A percentile compares a stretch with the other conserved stretches of the same genome.
These are phyloP conservation scores for Caenorhabditis becei DNA, from an alignment of 2,888 invertebrate species.

Conservation along the genomic window DNA sequence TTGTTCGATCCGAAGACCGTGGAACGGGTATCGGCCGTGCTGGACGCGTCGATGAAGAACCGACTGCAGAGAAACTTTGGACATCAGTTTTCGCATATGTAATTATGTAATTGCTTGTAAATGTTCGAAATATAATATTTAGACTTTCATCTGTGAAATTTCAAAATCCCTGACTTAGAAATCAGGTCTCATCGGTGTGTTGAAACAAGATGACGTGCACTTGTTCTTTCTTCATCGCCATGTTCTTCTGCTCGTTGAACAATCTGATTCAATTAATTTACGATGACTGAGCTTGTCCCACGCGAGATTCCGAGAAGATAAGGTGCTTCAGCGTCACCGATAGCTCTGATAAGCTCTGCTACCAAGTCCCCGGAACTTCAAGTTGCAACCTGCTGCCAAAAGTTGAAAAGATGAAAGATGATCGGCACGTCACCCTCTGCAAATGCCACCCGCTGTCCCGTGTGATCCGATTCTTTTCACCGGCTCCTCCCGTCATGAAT, in stretches of 20 bases:
- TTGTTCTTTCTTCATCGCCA: too few species aligned
- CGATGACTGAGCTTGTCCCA: background rate
- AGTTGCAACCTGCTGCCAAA: too few species aligned
- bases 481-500: conserved; percentile 6
- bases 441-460: background rate
- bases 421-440: conserved; percentile 29
- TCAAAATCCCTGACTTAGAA: background rate
- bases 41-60: conserved; percentile 69
- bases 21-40: conserved; percentile 72
- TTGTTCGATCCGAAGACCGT: conserved; percentile 75
- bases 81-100: conserved; percentile 66
- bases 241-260: background rate
- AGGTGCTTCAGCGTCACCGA: background rate
- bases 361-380: background rate
- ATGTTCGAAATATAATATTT: too few species aligned
- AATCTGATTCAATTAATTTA: conserved; percentile 6
- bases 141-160: too few species aligned
- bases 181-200: background rate
- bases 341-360: background rate
- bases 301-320: too few species aligned
- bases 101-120: background rate
- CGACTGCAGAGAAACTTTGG: conserved; percentile 67
- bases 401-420: background rate
- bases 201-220: conserved; percentile 2
- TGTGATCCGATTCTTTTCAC: conserved; percentile 37